Base-by-base conservation (phyloP, 2,888 invertebrate genomes). In the Athalia cordata region DNA sequence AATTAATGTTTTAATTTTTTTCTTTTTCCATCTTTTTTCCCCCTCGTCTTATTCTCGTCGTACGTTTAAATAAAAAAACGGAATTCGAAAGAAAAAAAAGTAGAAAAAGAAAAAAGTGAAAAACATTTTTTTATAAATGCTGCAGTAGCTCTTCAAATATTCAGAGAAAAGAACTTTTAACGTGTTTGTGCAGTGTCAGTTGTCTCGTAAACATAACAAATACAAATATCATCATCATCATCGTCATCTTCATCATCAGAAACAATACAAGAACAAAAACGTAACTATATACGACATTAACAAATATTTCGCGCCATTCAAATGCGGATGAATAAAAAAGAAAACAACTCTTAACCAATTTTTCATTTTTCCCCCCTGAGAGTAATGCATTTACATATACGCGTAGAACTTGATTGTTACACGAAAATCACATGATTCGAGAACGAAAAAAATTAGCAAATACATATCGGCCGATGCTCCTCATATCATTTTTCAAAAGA, bases 221-320 rank as follows among this genome's bases (percentile, higher is more conserved):
- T 87, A 84, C 84, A 29, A 29, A 29, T 29, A 29, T 29, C 29
- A 29, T 29, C 29, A 29, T 29, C 2, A 29, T 29, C 29, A 29
- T 29, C 29, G 0, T 29, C 29, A 29, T 29, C 29, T 1, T 29
- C 29, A 29, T 29, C 29, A 29, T 29, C 29, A 83, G 84, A 87
- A 87, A 87, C 86, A 87, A 87, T 86, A 83, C 83, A 75, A 85
- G 87, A 87, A 87, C 85, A 87, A 87, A 88, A 87, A 88, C 87
- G 85, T 89, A 88, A 89, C 86, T 86, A 74, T 72, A 86, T 85
- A 84, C 84, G 85, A 86, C 85, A 85, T 85, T 81, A 85, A 88
- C 86, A 85, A 87, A 85, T 83, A 68, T 52, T 74, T 81, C 80
- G 74, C 79, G 45, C 29, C 2, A 52, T 52, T 79, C 75, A 68